Base-by-base conservation (phyloP, 2,888 invertebrate genomes). In the Caenorhabditis uteleia region DNA sequence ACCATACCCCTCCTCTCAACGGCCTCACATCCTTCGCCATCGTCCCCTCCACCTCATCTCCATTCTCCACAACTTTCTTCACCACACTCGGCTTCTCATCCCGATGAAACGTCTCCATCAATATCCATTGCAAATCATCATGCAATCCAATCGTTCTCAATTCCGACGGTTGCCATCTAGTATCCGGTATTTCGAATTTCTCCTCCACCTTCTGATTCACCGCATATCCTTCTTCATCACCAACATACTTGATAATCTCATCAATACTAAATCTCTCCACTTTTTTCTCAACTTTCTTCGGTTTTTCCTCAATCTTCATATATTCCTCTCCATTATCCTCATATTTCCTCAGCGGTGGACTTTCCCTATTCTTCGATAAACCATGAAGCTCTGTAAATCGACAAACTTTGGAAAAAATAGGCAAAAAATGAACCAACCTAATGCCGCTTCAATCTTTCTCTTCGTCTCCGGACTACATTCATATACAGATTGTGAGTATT, bases 41-140 rank as follows among this genome's bases (percentile, higher is more conserved):
- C 26, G 29, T 38, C 36, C n/a, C 10, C 44, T 46, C 23, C 18
- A 39, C 38, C 14, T 39, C 36, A 36, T 39, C 23, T 39, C 38
- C 12, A 3, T 7, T 6, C 26, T 18, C 6, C n/a, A 8, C 51
- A 39, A 62, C 56, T 12, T 51, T 56, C 6, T 33, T 44, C 51
- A 62, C 47, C 43, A 62, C 6, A 7, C 44, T 29, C 62, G 56
- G 57, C 29, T 62, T 47, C 0, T 57, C 2, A 38, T 62, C 56
- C 21, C 57, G 56, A 31, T 48, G 18, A n/a, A 62, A 62, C 7
- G 56, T 56, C 6, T 33, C 47, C 51, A 62, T 51, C 43, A 62
- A 8, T 4, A 48, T 29, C 62, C 62, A 62, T 34, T 62, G 51
- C 0, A 62, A 6, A 38, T 62, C 56, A 27, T 62, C 62, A 31